Conservation (phyloP, 2,113 vertebrate genomes). For the Brevimyrus niger region DNA sequence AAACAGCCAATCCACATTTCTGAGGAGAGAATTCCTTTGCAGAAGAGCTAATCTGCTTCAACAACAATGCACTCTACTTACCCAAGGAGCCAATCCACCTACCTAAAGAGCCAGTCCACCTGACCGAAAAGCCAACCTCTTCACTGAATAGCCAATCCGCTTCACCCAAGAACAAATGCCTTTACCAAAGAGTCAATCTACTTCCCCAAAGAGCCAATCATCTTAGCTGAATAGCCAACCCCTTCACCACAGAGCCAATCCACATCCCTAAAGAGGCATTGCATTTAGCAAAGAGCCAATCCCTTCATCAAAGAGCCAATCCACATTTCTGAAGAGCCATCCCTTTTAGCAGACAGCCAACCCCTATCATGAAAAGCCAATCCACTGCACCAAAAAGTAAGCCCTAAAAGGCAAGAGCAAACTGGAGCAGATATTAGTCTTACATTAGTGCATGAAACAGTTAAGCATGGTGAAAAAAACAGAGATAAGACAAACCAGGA, state of each 20-base stretch:
- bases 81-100: not conserved
- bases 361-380: not conserved
- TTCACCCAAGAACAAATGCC: not conserved
- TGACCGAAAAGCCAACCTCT: not conserved
- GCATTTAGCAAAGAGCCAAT: too few relatives aligned
- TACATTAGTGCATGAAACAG: not conserved
- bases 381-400: not conserved
- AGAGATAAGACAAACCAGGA: slow-evolving; percentile 7
- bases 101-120: not conserved
- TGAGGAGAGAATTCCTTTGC: not conserved
- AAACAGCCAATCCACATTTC: not conserved
- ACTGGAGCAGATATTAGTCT: not conserved
- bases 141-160: not conserved
- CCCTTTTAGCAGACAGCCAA: not conserved
- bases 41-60: not conserved
- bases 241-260: too few relatives aligned
- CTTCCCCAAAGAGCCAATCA: not conserved
- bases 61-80: not conserved
- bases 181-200: not conserved
- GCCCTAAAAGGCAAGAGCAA: not conserved
- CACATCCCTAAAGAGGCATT: too few relatives aligned
- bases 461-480: not conserved
- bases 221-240: not conserved
- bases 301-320: too few relatives aligned
- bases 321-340: too few relatives aligned